These are phyloP conservation scores for Leucopternis melanops DNA, from an alignment of 2,113 vertebrate species.

Conservation along the genomic window DNA sequence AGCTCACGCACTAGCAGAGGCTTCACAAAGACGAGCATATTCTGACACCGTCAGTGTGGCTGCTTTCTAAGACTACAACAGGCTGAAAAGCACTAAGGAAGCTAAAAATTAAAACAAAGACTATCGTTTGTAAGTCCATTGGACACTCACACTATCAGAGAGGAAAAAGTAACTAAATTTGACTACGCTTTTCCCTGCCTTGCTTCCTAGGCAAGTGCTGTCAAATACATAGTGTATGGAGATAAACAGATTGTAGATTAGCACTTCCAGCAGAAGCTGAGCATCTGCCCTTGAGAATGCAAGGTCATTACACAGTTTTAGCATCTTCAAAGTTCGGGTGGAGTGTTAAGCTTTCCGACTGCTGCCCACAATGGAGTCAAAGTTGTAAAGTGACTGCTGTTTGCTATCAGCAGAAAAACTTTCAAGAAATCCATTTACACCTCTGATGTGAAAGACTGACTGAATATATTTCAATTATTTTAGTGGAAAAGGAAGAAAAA, in stretches of 20 bases:
- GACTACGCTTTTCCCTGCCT: background rate
- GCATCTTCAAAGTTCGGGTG: conserved; percentile 53
- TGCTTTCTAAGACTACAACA: background rate
- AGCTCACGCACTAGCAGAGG: background rate
- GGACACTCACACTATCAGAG: background rate
- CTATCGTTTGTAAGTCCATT: background rate
- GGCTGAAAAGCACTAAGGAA: conserved; percentile 2
- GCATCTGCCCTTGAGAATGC: conserved; percentile 54
- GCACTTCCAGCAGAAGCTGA: conserved; percentile 46
- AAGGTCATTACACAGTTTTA: conserved; percentile 67
- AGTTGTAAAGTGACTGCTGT: conserved; percentile 66
- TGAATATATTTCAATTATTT: conserved; percentile 69
- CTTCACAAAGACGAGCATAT: background rate
- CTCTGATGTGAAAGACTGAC: conserved; percentile 70
- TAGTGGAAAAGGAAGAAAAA: conserved; percentile 31
- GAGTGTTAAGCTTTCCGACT: conserved; percentile 46
- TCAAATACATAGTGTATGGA: background rate
- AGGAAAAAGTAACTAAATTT: background rate
- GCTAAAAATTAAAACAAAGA: background rate
- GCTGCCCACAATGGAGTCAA: conserved; percentile 61
- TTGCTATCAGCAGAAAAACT: conserved; percentile 64
- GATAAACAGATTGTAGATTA: conserved; percentile 43
- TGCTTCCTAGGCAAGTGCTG: conserved; percentile 38
- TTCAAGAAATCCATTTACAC: conserved; percentile 78
- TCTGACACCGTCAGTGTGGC: background rate